Evolutionary conservation across 2,797 vertebrate species (phyloP), one percentile per base, ranked within the genome.

Genomic region (Acrocephalus scirpaceus): DNA sequence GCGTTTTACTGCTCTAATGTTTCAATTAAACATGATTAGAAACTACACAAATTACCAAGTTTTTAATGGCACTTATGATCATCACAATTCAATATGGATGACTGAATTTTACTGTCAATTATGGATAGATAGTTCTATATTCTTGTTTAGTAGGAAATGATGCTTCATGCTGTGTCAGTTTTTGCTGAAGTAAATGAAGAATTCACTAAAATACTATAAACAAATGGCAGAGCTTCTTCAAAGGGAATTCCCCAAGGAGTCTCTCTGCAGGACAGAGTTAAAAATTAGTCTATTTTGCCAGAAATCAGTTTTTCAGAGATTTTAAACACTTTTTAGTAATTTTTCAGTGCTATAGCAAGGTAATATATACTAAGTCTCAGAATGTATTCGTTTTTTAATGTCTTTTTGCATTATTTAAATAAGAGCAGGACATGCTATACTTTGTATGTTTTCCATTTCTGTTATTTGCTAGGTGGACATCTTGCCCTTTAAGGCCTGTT

Each of bases 91-190:
- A 38, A 80, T 91, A 93, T 53, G 74, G 93, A 82, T 97, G 95
- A 95, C 84, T 97, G 96, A 94, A 71, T 97, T 97, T 96, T 86
- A 91, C 69, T 94, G 84, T 93, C 87, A 93, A 4, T 92, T 96
- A 81, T 84, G 30, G 66, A 69, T 88, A 96, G 80, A 88, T 95
- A 87, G 57, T 96, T 96, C 85, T 91, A 72, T 95, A 56, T 92
- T 94, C 66, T 94, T 95, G 73, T 60, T 97, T 95, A 90, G 56
- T 71, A 83, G 88, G 58, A 97, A 95, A 92, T 93, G 54, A 58
- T 93, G 40, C n/a, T 84, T 94, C 65, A 53, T 92, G 40, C 81
- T 95, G 48, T 91, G 70, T 91, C 57, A 92, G 27, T 51, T 95
- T 95, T 96, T 93, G 30, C 47, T 88, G 77, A 91, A 95, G 93